Evolutionary conservation across 2,113 vertebrate species (phyloP), one percentile per base, ranked within the genome.

Genomic region (Tylochromis polylepis): DNA sequence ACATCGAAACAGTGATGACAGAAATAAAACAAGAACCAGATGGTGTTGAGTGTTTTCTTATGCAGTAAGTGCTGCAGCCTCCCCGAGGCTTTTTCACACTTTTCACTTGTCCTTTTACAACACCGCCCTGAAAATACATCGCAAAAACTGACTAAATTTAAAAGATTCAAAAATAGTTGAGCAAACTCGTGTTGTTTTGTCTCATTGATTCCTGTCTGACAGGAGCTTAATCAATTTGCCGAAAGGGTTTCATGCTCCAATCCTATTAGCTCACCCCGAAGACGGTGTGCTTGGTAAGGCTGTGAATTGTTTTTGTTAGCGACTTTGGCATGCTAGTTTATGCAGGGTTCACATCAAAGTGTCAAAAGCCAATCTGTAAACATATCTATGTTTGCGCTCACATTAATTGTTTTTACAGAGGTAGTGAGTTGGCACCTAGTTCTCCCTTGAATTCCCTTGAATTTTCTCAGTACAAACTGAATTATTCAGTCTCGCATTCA

Each of bases 1-100:
- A 72, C 91, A 31, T 29, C 81, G 82, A 89, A 91, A 65, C 57
- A 8, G 53, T 46, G 72, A 84, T 65, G 85, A 90, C 89, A 67
- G 86, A 85, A 92, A 91, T 91, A 85, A 94, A 94, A 87, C 86
- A 77, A 82, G 81, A 89, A 85, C 81, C 92, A 94, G 93, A 94
- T 93, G 95, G 93, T 62, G 81, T 85, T 1, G 85, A 78, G 89
- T 87, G 72, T 59, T 81, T 88, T 83, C 70, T 59, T 14, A 43
- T 83, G 87, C 84, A 70, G 82, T 85, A 79, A 93, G 87, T 34
- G 84, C 82, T 72, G 85, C 81, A 85, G 89, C 70, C 79, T 89
- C 92, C 92, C 85, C 4, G 2, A 81, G 88, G 86, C 60, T 84
- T 88, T 81, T 85, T 90, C 80, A 92, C 87, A 92, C 81, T 87